These are phyloP conservation scores for Protobothrops flavoviridis DNA, from an alignment of 2,113 vertebrate genomes.

Conservation along the genomic window DNA sequence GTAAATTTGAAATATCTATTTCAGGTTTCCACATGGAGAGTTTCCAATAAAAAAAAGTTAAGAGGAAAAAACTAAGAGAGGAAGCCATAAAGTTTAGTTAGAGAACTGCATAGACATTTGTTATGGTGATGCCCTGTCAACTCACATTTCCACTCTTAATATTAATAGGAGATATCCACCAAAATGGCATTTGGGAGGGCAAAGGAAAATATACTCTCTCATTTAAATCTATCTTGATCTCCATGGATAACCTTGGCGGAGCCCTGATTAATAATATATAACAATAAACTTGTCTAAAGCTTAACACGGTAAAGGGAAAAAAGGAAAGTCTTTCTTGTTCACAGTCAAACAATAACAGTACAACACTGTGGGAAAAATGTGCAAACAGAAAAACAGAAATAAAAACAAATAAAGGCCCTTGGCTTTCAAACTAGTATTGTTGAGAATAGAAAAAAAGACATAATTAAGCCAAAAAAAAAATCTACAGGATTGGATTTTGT, in stretches of 20 bases:
- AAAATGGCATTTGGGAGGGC: not conserved
- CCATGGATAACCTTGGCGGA: not conserved
- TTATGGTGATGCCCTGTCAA: not conserved
- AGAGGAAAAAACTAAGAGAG: not conserved
- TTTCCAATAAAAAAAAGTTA: not conserved
- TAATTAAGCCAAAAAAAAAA: not conserved
- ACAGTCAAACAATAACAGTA: slow-evolving; percentile 10
- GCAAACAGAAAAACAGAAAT: not conserved
- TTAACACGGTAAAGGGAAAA: not conserved
- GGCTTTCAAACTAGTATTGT: not conserved
- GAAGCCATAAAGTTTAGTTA: not conserved
- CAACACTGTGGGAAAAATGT: not conserved
- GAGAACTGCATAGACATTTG: not conserved
- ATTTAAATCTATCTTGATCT: not conserved
- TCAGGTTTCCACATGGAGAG: not conserved
- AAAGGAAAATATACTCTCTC: not conserved
- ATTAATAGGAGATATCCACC: not conserved
- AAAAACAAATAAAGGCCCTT: not conserved
- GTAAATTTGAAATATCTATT: not conserved
- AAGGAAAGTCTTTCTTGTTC: not conserved
- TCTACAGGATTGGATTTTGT: not conserved
- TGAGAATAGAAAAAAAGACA: not conserved
- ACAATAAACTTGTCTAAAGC: slow-evolving; percentile 12
- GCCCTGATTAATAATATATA: not conserved
- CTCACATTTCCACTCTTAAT: not conserved